Conservation (phyloP, 1,140 invertebrate genomes). For the Mylabris phalerata region DNA sequence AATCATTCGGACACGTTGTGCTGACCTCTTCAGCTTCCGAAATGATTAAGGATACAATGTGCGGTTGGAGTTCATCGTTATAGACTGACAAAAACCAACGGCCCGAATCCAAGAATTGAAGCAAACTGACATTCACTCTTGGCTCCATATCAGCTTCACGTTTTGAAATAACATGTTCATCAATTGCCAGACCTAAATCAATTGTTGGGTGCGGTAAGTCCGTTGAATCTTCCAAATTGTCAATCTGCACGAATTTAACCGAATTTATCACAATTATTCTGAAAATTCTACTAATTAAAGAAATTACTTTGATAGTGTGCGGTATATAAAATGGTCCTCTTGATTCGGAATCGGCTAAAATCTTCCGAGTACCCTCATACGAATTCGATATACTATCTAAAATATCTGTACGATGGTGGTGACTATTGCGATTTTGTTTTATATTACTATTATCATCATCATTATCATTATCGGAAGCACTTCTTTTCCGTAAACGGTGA, state of each 20-base stretch:
- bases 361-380: conserved; percentile 43
- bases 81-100: conserved; percentile 93
- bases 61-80: conserved; percentile 84
- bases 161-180: conserved; percentile 52
- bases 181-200: conserved; percentile 42
- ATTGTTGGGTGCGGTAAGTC: conserved; percentile 42
- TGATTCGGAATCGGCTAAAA: conserved; percentile 42
- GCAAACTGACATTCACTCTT: conserved; percentile 73
- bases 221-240: conserved; percentile 14
- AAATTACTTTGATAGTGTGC: conserved; percentile 32
- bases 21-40: conserved; percentile 80
- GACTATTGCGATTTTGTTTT: conserved; percentile 9
- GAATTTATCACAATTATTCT: not conserved
- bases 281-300: conserved; percentile 6
- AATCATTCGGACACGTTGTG: conserved; percentile 89
- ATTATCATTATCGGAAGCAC: conserved; percentile 39
- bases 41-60: conserved; percentile 72
- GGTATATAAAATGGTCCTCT: conserved; percentile 35
- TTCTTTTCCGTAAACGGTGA: conserved; percentile 57
- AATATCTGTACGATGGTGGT: conserved; percentile 37
- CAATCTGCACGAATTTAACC: not conserved
- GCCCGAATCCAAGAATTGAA: conserved; percentile 86
- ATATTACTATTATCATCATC: conserved; percentile 34
- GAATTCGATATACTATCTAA: conserved; percentile 49
- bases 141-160: conserved; percentile 53